Conservation (phyloP, 2,797 vertebrate genomes). For the Hyperoplus immaculatus region DNA sequence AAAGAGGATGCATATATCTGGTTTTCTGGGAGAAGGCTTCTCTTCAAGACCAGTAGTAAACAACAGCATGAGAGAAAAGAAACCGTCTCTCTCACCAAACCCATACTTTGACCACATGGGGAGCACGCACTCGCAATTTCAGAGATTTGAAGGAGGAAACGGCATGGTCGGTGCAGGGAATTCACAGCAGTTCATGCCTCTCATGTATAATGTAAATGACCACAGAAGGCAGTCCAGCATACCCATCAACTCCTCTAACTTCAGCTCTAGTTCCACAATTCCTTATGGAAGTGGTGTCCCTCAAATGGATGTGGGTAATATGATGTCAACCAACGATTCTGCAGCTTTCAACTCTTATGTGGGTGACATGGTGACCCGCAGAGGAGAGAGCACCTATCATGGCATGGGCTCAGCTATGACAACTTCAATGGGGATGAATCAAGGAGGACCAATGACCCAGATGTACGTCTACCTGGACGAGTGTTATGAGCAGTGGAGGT, state of each 20-base stretch:
- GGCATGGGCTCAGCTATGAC: constrained; percentile 78
- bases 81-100: constrained; percentile 78
- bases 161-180: constrained; percentile 58
- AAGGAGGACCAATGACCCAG: constrained; percentile 82
- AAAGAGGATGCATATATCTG: constrained; percentile 81
- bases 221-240: constrained; percentile 72
- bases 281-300: constrained; percentile 72
- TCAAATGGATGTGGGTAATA: constrained; percentile 76
- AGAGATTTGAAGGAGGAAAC: constrained; percentile 78
- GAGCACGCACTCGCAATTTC: constrained; percentile 77
- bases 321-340: constrained; percentile 79
- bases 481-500: constrained; percentile 91
- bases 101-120: constrained; percentile 80
- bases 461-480: constrained; percentile 89
- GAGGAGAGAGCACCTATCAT: constrained; percentile 78
- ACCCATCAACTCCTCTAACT: constrained; percentile 71
- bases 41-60: constrained; percentile 76
- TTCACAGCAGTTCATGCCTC: constrained; percentile 78
- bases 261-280: constrained; percentile 75
- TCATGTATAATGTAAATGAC: constrained; percentile 80
- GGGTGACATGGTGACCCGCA: constrained; percentile 70
- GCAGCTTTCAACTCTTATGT: constrained; percentile 82
- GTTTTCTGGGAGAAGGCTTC: constrained; percentile 79
- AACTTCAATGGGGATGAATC: constrained; percentile 82
- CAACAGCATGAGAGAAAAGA: constrained; percentile 75